phyloP scores from a whole-genome alignment of 2,888 invertebrate genomes.

The Hedya salicella region DNA sequence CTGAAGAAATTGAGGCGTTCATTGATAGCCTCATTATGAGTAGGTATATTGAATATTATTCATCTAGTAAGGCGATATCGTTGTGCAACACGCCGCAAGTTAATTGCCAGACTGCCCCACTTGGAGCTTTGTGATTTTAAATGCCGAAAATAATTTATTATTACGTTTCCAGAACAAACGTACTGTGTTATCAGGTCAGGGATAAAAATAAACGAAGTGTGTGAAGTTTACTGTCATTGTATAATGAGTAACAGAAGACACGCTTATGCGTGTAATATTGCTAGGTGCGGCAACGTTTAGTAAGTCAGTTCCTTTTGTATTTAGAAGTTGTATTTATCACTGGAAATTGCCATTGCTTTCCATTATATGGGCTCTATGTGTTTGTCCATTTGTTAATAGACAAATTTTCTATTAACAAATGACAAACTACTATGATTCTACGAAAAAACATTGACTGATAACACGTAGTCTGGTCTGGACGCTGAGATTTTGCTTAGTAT shows the following conservation, averaged over 20 bases:
- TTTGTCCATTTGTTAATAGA: no score
- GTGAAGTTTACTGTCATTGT: conserved; percentile 25
- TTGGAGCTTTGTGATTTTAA: conserved; percentile 39
- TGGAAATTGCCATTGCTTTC: no score
- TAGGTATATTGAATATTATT: conserved; percentile 32
- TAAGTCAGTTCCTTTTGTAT: no score
- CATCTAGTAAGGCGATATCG: conserved; percentile 37
- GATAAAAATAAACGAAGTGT: conserved; percentile 15
- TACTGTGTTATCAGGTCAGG: conserved; percentile 25
- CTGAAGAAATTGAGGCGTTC: conserved; percentile 45
- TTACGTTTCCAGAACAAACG: conserved; percentile 29
- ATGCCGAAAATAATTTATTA: conserved; percentile 37
- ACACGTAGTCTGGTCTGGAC: no score
- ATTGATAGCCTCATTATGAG: conserved; percentile 43
- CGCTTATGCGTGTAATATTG: background rate
- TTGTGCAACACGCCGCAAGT: conserved; percentile 42
- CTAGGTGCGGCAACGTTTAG: background rate
- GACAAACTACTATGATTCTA: no score
- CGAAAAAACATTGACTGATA: no score
- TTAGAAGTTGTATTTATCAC: no score
- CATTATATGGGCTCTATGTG: no score
- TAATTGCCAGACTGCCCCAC: conserved; percentile 39
- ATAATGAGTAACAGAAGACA: conserved; percentile 14
- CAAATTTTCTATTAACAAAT: no score
- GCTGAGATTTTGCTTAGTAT: no score